Percentiles rank a stretch among this genome's conserved stretches.
These are phyloP conservation scores for Drosophila suzukii DNA, from an alignment of 1,140 invertebrate genomes.

Conservation along the genomic window DNA sequence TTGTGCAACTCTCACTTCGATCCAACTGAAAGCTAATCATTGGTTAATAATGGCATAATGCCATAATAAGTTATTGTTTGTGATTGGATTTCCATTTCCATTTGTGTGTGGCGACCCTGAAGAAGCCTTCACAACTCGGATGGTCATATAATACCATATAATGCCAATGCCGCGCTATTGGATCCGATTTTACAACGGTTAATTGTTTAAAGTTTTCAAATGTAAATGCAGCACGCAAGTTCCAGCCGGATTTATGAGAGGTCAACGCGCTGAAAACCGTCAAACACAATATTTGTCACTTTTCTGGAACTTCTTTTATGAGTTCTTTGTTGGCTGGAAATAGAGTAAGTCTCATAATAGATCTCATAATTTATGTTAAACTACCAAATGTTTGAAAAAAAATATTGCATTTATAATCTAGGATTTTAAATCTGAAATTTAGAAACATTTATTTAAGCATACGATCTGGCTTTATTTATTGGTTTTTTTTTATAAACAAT, in stretches of 20 bases:
- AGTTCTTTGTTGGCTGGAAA: slow-evolving; percentile 9
- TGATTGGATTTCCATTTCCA: slow-evolving; percentile 54
- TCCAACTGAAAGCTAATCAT: slow-evolving; percentile 45
- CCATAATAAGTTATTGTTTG: slow-evolving; percentile 41
- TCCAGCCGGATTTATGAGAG: slow-evolving; percentile 49
- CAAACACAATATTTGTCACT: slow-evolving; percentile 5
- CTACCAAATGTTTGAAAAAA: neutral
- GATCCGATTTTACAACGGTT: slow-evolving; percentile 47
- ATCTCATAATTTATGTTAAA: neutral
- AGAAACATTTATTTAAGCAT: too few species aligned
- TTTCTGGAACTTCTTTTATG: neutral
- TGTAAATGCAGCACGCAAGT: slow-evolving; percentile 48
- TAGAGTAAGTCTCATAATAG: neutral
- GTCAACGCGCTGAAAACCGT: slow-evolving; percentile 15
- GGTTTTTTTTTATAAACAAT: too few species aligned
- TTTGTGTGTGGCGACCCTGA: slow-evolving; percentile 45
- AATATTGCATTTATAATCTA: too few species aligned
- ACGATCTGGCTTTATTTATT: too few species aligned
- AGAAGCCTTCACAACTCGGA: slow-evolving; percentile 64
- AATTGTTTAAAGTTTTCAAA: slow-evolving; percentile 46
- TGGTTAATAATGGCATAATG: slow-evolving; percentile 40
- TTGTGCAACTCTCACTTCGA: slow-evolving; percentile 58
- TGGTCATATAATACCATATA: slow-evolving; percentile 34
- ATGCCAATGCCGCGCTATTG: slow-evolving; percentile 34
- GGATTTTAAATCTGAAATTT: too few species aligned